Evolutionary conservation across 1,140 invertebrate species (phyloP).

Genomic region (Apocrypta bakeri): DNA sequence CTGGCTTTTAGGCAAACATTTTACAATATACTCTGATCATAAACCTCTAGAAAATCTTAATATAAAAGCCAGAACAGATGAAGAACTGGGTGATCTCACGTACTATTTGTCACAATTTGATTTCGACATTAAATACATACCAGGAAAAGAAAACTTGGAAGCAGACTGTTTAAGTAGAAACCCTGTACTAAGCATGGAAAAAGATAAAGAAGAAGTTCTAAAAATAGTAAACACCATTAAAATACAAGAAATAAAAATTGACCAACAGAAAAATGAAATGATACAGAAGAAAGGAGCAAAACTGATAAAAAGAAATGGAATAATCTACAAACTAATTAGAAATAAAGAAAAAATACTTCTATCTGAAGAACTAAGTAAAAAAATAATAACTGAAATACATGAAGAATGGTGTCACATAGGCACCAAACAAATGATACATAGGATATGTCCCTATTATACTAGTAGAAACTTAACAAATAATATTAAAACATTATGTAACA

Average conservation of each 20-base stretch:
- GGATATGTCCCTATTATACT: no score
- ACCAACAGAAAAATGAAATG: constrained; percentile 44
- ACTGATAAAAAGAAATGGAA: no score
- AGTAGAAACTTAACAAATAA: no score
- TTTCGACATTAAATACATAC: constrained; percentile 51
- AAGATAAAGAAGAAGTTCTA: constrained; percentile 37
- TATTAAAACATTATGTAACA: no score
- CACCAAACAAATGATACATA: no score
- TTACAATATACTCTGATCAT: constrained; percentile 47
- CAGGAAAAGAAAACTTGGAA: constrained; percentile 52
- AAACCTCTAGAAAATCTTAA: constrained; percentile 50
- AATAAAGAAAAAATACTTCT: no score
- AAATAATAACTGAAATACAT: no score
- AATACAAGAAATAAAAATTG: constrained; percentile 48
- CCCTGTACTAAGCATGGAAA: constrained; percentile 45
- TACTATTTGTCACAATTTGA: constrained; percentile 22
- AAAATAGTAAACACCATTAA: constrained; percentile 53
- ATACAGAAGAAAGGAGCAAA: no score
- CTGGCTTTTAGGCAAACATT: constrained; percentile 39
- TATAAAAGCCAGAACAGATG: constrained; percentile 46
- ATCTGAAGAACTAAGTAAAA: no score
- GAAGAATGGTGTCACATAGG: no score
- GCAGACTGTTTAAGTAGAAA: constrained; percentile 56
- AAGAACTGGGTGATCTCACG: background rate
- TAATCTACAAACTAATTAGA: no score